Percentiles rank a stretch among this genome's conserved stretches.
Evolutionary conservation across 2,113 vertebrate species (phyloP).

Genomic region (Microcebus lehilahytsara): DNA sequence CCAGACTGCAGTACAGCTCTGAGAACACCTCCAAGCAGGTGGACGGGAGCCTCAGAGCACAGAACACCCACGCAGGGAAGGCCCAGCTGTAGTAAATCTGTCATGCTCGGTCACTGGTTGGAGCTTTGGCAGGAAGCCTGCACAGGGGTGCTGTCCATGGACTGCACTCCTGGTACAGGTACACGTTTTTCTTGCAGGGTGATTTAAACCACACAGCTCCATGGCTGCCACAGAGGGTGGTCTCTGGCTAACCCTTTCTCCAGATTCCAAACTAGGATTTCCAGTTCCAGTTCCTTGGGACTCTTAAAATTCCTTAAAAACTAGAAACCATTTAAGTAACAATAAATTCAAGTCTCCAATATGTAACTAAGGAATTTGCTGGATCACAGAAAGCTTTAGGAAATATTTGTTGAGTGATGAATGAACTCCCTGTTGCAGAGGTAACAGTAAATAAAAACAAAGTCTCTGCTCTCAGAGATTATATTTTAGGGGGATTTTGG

Average conservation of each 20-base stretch:
- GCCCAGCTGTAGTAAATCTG: neutral
- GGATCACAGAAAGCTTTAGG: neutral
- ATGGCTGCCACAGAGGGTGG: rapidly evolving
- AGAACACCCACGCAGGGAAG: neutral
- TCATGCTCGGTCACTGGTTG: rapidly evolving
- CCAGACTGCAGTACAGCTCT: neutral
- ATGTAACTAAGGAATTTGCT: neutral
- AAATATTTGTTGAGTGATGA: neutral
- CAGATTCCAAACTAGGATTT: neutral
- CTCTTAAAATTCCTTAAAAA: neutral
- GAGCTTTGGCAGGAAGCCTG: rapidly evolving
- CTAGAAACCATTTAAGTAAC: neutral
- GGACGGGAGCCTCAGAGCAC: neutral
- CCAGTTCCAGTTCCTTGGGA: neutral
- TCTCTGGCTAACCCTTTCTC: neutral
- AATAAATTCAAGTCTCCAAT: neutral
- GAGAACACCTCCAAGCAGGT: neutral
- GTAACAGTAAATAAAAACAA: neutral
- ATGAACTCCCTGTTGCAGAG: neutral
- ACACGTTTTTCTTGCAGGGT: neutral
- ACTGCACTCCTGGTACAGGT: rapidly evolving
- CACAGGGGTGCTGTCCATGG: no score
- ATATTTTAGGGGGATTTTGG: neutral
- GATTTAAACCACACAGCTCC: neutral
- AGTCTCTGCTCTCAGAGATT: neutral